Percentiles rank a stretch among this genome's conserved stretches.
Conservation (phyloP, 2,888 invertebrate genomes). For the Eupsilia transversa region DNA sequence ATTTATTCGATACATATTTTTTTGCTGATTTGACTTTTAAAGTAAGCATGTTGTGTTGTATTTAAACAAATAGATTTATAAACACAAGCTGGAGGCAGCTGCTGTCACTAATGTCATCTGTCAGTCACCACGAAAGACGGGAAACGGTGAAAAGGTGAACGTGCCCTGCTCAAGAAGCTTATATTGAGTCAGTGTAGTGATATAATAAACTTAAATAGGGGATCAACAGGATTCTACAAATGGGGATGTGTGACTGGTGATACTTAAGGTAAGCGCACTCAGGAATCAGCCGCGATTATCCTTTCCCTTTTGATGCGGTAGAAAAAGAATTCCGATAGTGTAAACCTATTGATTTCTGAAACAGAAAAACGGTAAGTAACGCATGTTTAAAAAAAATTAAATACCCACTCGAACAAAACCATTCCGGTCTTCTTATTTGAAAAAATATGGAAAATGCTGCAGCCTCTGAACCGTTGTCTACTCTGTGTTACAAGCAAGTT, state of each 20-base stretch:
- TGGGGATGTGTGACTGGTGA: too few species aligned
- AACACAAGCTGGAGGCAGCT: neutral
- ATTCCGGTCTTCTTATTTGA: neutral
- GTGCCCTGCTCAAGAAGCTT: neutral
- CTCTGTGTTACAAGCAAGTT: conserved; percentile 63
- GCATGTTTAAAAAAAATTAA: neutral
- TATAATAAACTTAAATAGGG: neutral
- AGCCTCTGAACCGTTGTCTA: conserved; percentile 51
- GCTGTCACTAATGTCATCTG: neutral
- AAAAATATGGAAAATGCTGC: neutral
- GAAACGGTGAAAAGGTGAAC: too few species aligned
- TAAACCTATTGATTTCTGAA: neutral
- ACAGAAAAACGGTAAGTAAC: neutral
- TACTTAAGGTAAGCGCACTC: neutral
- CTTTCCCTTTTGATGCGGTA: too few species aligned
- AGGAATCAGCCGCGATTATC: neutral
- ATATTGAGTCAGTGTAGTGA: neutral
- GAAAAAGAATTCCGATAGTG: neutral
- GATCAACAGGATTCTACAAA: neutral
- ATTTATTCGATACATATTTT: neutral
- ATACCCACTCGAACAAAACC: neutral
- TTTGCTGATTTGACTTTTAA: neutral
- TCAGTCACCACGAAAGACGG: neutral
- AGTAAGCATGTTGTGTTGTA: too few species aligned
- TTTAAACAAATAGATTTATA: neutral